Conservation (phyloP, 2,113 vertebrate genomes). For the Deroptyus accipitrinus region DNA sequence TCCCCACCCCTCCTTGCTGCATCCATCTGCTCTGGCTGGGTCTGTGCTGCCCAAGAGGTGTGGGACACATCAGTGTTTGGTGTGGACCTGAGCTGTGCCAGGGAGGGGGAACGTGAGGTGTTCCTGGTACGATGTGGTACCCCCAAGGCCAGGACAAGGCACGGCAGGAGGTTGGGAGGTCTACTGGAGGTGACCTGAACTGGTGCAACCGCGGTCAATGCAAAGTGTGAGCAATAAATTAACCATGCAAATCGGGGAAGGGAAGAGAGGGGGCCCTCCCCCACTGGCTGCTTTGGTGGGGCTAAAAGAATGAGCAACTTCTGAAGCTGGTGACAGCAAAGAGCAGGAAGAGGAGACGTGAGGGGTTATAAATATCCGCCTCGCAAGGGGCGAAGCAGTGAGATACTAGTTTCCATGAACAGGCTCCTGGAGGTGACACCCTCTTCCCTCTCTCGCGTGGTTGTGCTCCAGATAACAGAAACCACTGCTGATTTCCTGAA, state of each 20-base stretch:
- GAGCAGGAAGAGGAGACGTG: constrained; percentile 37
- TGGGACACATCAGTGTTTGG: not conserved
- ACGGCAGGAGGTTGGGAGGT: not conserved
- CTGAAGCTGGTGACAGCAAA: constrained; percentile 20
- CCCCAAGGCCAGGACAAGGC: not conserved
- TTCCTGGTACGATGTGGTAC: not conserved
- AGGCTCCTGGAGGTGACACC: constrained; percentile 12
- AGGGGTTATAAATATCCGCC: constrained; percentile 44
- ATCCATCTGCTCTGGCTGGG: not conserved
- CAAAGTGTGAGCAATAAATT: not conserved
- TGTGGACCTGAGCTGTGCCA: not conserved
- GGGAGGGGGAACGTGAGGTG: not conserved
- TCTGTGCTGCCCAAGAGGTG: not conserved
- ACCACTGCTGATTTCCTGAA: constrained; percentile 55
- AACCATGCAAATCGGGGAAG: not conserved
- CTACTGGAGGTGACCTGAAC: not conserved
- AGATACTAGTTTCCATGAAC: constrained; percentile 40
- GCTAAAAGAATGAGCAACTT: not conserved
- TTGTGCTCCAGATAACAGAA: constrained; percentile 62
- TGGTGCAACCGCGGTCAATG: not conserved
- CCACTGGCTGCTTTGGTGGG: not conserved
- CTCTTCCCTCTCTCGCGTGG: constrained; percentile 22
- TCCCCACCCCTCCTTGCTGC: accelerated
- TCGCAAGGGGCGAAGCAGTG: constrained; percentile 12
- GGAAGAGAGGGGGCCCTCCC: not conserved